phyloP scores from a whole-genome alignment of 2,797 vertebrate species.

The Halcyon smyrnensis region DNA sequence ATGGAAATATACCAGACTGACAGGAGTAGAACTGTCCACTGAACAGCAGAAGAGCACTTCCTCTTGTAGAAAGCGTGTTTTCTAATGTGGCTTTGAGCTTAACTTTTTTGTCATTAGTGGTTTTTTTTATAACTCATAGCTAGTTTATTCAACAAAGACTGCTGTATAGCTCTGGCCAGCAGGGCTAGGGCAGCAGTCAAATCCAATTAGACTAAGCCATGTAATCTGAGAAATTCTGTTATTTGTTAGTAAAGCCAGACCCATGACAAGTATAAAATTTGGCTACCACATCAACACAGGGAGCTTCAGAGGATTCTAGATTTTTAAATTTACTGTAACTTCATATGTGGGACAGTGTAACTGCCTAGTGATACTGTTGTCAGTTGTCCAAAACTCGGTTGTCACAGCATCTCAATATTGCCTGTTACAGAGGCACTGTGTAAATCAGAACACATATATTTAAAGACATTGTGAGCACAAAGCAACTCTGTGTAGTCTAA shows the following conservation, averaged over 20 bases:
- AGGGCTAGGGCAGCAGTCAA: not conserved
- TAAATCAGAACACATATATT: not conserved
- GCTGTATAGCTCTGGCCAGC: not conserved
- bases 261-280: not conserved
- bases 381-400: not conserved
- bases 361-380: not conserved
- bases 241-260: not conserved
- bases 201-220: not conserved
- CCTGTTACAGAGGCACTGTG: not conserved
- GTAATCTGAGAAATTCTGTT: slow-evolving; percentile 36
- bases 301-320: not conserved
- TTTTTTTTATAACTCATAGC: not conserved
- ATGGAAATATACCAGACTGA: not conserved
- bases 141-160: not conserved
- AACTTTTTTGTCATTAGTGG: not conserved
- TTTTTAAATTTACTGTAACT: not conserved
- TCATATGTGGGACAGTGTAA: not conserved
- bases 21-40: not conserved
- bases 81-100: not conserved
- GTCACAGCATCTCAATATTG: not conserved
- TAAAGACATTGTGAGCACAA: not conserved
- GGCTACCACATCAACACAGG: not conserved
- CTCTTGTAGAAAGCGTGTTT: not conserved
- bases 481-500: not conserved
- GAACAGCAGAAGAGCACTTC: not conserved